These are phyloP conservation scores for Catharus minimus DNA, from an alignment of 2,113 vertebrate species.

Conservation along the genomic window DNA sequence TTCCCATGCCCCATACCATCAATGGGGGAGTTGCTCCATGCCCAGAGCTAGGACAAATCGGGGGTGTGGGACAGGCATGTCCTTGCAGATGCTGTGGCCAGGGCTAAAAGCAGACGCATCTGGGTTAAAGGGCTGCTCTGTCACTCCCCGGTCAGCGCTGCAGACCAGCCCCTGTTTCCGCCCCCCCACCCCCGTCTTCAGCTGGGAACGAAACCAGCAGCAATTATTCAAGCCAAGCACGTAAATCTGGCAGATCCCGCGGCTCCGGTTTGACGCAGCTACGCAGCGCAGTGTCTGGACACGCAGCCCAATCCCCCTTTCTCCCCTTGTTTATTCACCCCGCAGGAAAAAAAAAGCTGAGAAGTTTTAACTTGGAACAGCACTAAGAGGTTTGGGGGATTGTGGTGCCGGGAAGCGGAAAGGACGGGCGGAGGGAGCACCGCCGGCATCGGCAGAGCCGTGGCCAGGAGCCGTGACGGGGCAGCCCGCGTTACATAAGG, in stretches of 20 bases:
- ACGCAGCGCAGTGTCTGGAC: slow-evolving; percentile 63
- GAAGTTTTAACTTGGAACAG: slow-evolving; percentile 29
- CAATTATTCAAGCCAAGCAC: slow-evolving; percentile 75
- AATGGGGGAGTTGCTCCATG: not conserved
- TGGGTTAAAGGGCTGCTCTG: not conserved
- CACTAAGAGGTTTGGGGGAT: not conserved
- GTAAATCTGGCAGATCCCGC: slow-evolving; percentile 62
- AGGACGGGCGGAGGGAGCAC: not conserved
- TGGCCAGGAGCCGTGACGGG: not conserved
- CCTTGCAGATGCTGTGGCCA: not conserved
- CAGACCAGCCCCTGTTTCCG: not conserved
- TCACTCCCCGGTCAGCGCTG: not conserved
- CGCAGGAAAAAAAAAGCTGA: not conserved
- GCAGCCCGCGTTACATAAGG: slow-evolving; percentile 42
- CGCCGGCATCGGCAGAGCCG: not conserved
- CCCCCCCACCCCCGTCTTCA: not conserved
- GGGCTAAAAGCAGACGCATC: not conserved
- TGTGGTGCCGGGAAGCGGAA: not conserved
- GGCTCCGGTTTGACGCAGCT: slow-evolving; percentile 69
- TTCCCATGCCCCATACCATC: not conserved
- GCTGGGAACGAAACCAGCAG: slow-evolving; percentile 63
- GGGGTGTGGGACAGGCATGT: not conserved
- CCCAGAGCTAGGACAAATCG: not conserved
- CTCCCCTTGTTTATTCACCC: not conserved
- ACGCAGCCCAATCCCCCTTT: not conserved